Base-by-base conservation (phyloP, 2,888 invertebrate genomes). In the Lasioglossum pauxillum region DNA sequence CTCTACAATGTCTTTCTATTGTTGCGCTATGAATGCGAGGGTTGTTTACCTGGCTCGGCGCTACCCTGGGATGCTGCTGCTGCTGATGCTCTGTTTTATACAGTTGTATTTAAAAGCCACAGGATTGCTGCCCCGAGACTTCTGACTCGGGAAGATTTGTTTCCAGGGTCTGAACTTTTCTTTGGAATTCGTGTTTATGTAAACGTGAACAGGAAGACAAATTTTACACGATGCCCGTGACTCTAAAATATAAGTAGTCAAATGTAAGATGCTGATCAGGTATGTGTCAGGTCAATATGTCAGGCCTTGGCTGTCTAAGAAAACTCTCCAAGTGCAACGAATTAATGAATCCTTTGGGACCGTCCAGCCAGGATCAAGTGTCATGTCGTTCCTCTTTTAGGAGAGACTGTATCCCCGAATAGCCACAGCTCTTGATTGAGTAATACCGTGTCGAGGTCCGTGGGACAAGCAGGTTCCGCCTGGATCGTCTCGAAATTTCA, bases 401-500 rank as follows among this genome's bases (percentile, higher is more conserved):
- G 53, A n/a, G 10, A 3, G 4, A 53, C 53, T 53, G 53, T 53
- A 53, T 23, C 23, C 23, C 23, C 3, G 53, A 53, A 53, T 53
- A n/a, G 23, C 23, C 53, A 10, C 23, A 53, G 2, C 53, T n/a
- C 10, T n/a, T n/a, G 53, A 53, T 53, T n/a, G 23, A n/a, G 53
- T 53, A 53, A 53, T 53, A 53, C 53, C 23, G 10, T 10, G 4
- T 53, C 53, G 2, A 8, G 10, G 23, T 53, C 53, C 53, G n/a
- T n/a, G 53, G 23, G n/a, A 53, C 10, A 10, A n/a, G n/a, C 53
- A 10, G n/a, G 53, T 41, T 19, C 23, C 19, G 23, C 0, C 12
- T 10, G 38, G 19, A 49, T n/a, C 23, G 41, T 19, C 38, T 78
- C 44, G 23, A 84, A 84, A 84, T 83, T 83, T 75, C 78, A 78